phyloP scores from a whole-genome alignment of 2,113 vertebrate species.

The Psephotus haematonotus region DNA sequence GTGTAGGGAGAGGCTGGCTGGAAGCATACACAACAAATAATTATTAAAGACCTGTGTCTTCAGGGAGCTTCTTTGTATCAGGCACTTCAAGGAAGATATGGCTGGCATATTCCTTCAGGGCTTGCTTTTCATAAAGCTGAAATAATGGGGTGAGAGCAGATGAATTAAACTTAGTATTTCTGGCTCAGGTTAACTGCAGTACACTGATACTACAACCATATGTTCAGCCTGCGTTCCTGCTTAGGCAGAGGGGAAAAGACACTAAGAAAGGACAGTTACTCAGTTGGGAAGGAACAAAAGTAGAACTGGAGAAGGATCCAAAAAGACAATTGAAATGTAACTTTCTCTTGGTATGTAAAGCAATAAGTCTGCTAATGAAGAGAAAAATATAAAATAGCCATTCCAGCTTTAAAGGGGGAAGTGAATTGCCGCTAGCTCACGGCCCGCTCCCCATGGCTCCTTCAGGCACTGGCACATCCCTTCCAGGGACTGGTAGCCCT shows the following conservation, averaged over 20 bases:
- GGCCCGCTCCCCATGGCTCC: not conserved
- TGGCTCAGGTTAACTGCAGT: not conserved
- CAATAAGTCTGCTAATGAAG: not conserved
- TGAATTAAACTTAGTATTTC: not conserved
- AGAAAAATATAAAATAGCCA: not conserved
- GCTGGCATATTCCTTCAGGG: not conserved
- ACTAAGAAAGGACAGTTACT: not conserved
- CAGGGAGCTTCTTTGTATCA: not conserved
- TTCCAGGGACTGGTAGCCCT: not conserved
- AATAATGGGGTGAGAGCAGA: not conserved
- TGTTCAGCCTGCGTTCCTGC: not conserved
- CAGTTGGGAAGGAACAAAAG: not conserved
- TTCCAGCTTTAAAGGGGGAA: not conserved
- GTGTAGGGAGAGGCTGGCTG: not conserved
- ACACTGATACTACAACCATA: accelerated
- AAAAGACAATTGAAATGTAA: not conserved
- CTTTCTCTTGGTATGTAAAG: not conserved
- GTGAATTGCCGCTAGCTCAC: not conserved
- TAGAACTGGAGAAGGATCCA: not conserved
- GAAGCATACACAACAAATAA: not conserved
- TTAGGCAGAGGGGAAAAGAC: not conserved
- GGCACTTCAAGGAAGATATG: not conserved
- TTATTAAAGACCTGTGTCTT: not conserved
- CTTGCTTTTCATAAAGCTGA: not conserved
- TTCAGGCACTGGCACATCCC: not conserved